phyloP scores from a whole-genome alignment of 2,113 vertebrate species.

The Orthochromis malagaraziensis region DNA sequence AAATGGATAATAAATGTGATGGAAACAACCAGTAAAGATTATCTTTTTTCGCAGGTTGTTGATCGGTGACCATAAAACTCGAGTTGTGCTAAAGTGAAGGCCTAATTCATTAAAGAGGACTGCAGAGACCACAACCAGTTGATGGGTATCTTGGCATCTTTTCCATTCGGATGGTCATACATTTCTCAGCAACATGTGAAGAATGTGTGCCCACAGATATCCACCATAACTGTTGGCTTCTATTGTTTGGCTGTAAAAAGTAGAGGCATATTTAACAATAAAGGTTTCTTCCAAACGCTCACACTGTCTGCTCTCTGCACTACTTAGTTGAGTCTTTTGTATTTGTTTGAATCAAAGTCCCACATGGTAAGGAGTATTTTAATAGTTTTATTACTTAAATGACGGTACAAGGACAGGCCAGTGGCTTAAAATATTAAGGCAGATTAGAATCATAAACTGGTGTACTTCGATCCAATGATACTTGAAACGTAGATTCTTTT shows the following conservation, averaged over 20 bases:
- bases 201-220: neutral
- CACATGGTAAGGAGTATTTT: neutral
- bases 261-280: neutral
- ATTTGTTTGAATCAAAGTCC: conserved; percentile 27
- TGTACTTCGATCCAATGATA: neutral
- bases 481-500: neutral
- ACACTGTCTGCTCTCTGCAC: neutral
- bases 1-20: neutral
- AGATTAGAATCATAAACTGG: conserved; percentile 10
- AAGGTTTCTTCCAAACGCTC: neutral
- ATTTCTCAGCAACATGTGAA: neutral
- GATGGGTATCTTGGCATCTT: neutral
- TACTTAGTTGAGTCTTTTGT: neutral
- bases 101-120: neutral
- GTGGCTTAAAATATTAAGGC: neutral
- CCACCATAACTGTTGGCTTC: neutral
- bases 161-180: neutral
- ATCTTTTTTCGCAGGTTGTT: conserved; percentile 39
- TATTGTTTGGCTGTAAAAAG: neutral
- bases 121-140: neutral
- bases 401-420: neutral
- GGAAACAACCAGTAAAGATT: rapidly evolving
- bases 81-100: conserved; percentile 51
- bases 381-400: conserved; percentile 10
- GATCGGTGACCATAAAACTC: conserved; percentile 58